Conservation (phyloP, 2,888 invertebrate species). For the Oxyteleia sp. region DNA sequence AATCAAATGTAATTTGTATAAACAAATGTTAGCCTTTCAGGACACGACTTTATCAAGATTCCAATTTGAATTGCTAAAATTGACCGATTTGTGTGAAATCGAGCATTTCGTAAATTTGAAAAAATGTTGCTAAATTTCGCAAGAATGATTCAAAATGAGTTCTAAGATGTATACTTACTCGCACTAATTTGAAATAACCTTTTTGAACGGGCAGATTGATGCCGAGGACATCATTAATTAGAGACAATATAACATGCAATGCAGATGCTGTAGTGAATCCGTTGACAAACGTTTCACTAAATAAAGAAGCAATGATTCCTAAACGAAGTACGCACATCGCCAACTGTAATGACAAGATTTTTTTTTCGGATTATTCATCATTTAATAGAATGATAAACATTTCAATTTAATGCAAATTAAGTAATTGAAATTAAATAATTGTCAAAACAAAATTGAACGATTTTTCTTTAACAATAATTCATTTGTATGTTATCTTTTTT, state of each 20-base stretch:
- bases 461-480: too few relatives aligned
- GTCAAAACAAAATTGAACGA: too few relatives aligned
- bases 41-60: too few relatives aligned
- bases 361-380: slow-evolving; percentile 34
- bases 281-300: slow-evolving; percentile 94
- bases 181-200: slow-evolving; percentile 90
- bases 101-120: too few relatives aligned
- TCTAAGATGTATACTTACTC: slow-evolving; percentile 86
- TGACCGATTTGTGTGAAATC: too few relatives aligned
- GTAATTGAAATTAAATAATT: too few relatives aligned
- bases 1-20: too few relatives aligned
- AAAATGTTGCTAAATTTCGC: not conserved
- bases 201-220: slow-evolving; percentile 89
- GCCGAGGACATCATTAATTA: slow-evolving; percentile 90
- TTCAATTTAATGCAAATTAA: slow-evolving; percentile 11
- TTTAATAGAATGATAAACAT: slow-evolving; percentile 7
- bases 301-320: slow-evolving; percentile 92
- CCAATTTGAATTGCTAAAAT: too few relatives aligned
- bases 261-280: slow-evolving; percentile 97
- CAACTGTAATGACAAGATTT: slow-evolving; percentile 88
- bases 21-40: too few relatives aligned
- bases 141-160: slow-evolving; percentile 7
- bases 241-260: slow-evolving; percentile 94
- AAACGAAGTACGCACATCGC: slow-evolving; percentile 92
- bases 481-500: too few relatives aligned